These are phyloP conservation scores for Opisthograptis luteolata DNA, from an alignment of 2,888 invertebrate species.

Conservation along the genomic window DNA sequence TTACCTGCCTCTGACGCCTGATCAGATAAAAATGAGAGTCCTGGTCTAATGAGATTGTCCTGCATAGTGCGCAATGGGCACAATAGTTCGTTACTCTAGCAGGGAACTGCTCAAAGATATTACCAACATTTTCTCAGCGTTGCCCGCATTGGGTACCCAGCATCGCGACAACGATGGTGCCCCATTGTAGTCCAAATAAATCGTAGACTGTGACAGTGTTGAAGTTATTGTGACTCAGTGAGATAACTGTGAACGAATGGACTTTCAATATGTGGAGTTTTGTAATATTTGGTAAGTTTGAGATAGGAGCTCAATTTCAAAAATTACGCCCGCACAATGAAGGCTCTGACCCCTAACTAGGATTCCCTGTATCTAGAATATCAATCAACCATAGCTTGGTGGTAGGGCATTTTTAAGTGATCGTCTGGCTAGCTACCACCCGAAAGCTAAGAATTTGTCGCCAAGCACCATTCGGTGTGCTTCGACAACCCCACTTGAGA, in stretches of 20 bases:
- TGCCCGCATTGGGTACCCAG: slow-evolving; percentile 28
- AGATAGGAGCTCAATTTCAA: too few species aligned
- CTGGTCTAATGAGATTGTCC: neutral
- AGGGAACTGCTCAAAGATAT: slow-evolving; percentile 36
- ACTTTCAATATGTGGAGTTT: slow-evolving; percentile 44
- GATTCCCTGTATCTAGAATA: too few species aligned
- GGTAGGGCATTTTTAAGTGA: too few species aligned
- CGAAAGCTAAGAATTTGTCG: too few species aligned
- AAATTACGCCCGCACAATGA: too few species aligned
- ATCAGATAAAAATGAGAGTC: neutral
- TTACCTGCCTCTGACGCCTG: too few species aligned
- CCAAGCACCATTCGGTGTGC: too few species aligned
- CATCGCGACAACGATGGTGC: slow-evolving; percentile 29
- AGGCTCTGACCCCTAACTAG: too few species aligned
- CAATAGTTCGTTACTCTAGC: slow-evolving; percentile 18
- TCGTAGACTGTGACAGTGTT: slow-evolving; percentile 19
- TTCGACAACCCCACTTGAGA: too few species aligned
- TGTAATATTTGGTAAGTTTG: slow-evolving; percentile 45
- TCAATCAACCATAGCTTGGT: too few species aligned
- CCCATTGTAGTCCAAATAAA: slow-evolving; percentile 11
- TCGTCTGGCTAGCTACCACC: too few species aligned
- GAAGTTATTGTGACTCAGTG: slow-evolving; percentile 23
- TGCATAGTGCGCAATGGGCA: slow-evolving; percentile 4
- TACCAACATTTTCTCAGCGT: slow-evolving; percentile 26
- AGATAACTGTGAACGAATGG: slow-evolving; percentile 44